Conservation (phyloP, 2,888 invertebrate genomes). For the Psylliodes chrysocephalus region DNA sequence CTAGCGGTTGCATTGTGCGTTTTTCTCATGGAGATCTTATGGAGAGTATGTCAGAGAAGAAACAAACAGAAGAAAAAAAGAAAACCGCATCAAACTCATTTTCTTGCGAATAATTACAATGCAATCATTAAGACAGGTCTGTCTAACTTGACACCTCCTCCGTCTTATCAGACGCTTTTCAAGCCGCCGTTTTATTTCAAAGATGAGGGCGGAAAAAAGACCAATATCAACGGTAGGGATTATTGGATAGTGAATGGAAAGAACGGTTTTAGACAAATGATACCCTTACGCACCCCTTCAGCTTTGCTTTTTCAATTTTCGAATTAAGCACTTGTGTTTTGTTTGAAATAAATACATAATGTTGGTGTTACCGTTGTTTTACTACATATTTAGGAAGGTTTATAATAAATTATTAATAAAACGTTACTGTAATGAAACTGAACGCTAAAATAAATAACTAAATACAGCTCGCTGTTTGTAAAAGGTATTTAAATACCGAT, state of each 20-base stretch:
- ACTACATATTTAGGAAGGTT: no score
- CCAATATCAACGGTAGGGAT: conserved; percentile 79
- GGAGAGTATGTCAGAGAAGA: conserved; percentile 21
- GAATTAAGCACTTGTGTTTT: conserved; percentile 48
- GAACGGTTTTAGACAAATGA: conserved; percentile 73
- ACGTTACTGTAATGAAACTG: no score
- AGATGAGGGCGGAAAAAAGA: conserved; percentile 63
- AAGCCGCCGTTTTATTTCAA: conserved; percentile 59
- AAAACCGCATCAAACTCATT: background rate
- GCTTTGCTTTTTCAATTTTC: conserved; percentile 78
- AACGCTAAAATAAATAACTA: no score
- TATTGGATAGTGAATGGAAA: conserved; percentile 75
- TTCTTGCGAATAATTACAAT: conserved; percentile 3
- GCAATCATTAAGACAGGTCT: background rate
- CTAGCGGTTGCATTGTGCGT: conserved; percentile 72
- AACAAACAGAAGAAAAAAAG: conserved; percentile 18
- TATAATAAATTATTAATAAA: no score
- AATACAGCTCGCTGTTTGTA: no score
- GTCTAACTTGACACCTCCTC: conserved; percentile 65
- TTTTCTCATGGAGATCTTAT: conserved; percentile 73
- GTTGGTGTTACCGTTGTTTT: background rate
- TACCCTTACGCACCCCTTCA: conserved; percentile 80
- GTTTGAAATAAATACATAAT: background rate
- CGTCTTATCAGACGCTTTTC: conserved; percentile 74
- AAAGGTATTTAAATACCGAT: no score